A percentile compares a stretch with the other conserved stretches of the same genome.
These are phyloP conservation scores for Apodemia zela DNA, from an alignment of 2,888 invertebrate species.

Conservation along the genomic window DNA sequence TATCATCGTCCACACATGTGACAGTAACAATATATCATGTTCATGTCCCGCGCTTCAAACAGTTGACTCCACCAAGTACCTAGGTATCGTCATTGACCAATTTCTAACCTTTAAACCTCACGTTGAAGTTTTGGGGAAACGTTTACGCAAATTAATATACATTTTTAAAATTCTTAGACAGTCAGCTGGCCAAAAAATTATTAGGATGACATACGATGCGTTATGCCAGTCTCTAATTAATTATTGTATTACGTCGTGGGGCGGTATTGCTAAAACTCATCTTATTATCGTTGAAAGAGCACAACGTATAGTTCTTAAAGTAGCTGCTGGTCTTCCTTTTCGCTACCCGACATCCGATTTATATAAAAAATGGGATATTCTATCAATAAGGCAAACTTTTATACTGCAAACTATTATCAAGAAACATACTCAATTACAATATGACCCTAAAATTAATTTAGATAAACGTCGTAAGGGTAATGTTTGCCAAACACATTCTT, in stretches of 20 bases:
- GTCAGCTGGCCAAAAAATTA: not conserved
- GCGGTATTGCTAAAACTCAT: conserved; percentile 20
- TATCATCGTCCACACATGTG: not conserved
- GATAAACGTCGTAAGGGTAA: not conserved
- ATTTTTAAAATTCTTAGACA: not conserved
- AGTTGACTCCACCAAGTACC: not conserved
- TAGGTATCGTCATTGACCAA: not conserved
- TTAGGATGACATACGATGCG: not conserved
- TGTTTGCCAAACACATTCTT: not conserved
- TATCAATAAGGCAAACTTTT: not conserved
- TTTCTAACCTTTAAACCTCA: not conserved
- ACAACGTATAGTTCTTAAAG: not conserved
- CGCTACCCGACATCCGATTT: not conserved
- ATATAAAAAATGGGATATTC: not conserved
- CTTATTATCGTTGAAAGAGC: conserved; percentile 21
- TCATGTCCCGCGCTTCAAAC: not conserved
- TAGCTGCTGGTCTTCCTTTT: not conserved
- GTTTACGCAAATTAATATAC: not conserved
- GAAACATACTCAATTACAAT: not conserved
- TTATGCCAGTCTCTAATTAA: conserved; percentile 10
- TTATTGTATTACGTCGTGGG: conserved; percentile 21
- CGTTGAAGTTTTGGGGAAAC: not conserved
- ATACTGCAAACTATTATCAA: not conserved
- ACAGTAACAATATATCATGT: not conserved
- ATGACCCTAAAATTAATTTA: not conserved